phyloP scores from a whole-genome alignment of 2,113 vertebrate genomes.

The Potamarius usumacintae region DNA sequence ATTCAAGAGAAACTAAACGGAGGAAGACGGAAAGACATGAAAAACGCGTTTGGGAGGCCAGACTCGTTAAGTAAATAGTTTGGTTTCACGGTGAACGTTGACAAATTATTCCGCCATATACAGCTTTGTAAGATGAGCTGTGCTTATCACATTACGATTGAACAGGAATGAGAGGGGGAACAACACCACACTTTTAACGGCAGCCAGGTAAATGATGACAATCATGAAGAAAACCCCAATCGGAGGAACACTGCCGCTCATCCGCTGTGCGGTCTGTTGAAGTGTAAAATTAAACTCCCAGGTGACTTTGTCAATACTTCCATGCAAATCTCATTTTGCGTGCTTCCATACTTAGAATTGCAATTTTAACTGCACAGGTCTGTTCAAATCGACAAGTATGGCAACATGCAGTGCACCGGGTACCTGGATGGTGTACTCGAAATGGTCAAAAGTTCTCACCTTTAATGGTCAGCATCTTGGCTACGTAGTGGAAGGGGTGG shows the following conservation, averaged over 20 bases:
- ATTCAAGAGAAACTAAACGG: neutral
- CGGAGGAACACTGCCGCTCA: neutral
- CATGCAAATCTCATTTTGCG: too few species aligned
- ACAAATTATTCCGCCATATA: neutral
- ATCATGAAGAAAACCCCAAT: neutral
- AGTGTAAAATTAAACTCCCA: too few species aligned
- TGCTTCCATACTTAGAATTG: too few species aligned
- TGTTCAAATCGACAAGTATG: too few species aligned
- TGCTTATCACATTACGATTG: neutral
- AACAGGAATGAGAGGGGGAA: neutral
- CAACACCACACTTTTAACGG: neutral
- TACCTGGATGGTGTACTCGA: too few species aligned
- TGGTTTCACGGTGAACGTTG: neutral
- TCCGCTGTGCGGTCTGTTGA: too few species aligned
- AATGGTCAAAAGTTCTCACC: too few species aligned
- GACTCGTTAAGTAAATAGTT: neutral
- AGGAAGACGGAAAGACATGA: neutral
- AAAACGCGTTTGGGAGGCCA: neutral
- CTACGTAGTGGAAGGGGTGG: too few species aligned
- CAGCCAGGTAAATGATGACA: neutral
- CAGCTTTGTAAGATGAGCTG: neutral
- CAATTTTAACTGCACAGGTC: too few species aligned
- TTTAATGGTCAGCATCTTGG: too few species aligned
- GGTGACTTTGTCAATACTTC: too few species aligned
- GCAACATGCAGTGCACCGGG: too few species aligned